phyloP scores from a whole-genome alignment of 2,797 vertebrate species.

The Eurystomus glaucurus region DNA sequence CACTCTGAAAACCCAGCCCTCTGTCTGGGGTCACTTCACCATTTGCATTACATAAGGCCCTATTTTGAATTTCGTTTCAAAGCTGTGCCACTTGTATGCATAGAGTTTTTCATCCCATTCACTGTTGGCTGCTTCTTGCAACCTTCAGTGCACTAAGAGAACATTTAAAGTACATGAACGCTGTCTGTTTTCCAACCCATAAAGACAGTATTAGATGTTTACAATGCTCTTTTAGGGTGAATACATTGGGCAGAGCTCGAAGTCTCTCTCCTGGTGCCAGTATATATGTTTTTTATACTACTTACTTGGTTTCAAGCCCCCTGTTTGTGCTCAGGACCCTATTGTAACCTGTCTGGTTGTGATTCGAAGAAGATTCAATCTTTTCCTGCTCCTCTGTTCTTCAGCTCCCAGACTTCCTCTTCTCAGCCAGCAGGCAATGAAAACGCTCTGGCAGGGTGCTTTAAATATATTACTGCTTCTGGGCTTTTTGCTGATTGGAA shows the following conservation, averaged over 20 bases:
- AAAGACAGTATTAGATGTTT: neutral
- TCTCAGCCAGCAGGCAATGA: neutral
- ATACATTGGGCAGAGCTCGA: neutral
- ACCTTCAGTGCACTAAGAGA: neutral
- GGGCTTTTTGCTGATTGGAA: slow-evolving; percentile 38
- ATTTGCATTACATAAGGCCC: neutral
- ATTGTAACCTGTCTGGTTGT: neutral
- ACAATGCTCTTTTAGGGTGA: neutral
- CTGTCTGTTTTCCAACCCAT: neutral
- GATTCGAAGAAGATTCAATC: neutral
- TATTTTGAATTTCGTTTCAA: neutral
- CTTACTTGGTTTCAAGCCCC: neutral
- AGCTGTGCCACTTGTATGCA: neutral
- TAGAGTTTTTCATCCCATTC: neutral
- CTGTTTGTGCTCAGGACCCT: neutral
- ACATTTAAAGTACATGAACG: neutral
- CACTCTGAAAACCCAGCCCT: neutral
- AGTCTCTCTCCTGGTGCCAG: neutral
- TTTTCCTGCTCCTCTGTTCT: neutral
- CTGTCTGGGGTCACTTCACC: neutral
- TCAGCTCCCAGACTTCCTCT: neutral
- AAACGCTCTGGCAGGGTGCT: neutral
- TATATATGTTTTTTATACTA: neutral
- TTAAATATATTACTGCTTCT: slow-evolving; percentile 39
- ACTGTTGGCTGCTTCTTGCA: neutral